Evolutionary conservation across 2,113 vertebrate species (phyloP), one percentile per base, ranked within the genome.

Genomic region (Osmerus eperlanus): DNA sequence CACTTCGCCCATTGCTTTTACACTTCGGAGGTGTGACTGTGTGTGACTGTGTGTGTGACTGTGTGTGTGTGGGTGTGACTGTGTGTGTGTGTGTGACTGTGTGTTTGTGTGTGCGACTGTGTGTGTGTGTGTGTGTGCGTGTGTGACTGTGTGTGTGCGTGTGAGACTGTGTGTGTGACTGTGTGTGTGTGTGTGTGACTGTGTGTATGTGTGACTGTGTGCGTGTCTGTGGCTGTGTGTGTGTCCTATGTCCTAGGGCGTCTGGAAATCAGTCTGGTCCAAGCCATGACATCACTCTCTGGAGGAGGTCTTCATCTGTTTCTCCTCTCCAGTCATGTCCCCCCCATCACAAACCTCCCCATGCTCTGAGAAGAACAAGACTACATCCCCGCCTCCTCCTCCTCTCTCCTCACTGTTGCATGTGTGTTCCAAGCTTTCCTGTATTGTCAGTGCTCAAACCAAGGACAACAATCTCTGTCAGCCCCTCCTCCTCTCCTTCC

Each of bases 1-100:
- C 21, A 23, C 71, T 5, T 75, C 66, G 25, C 66, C 12, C 75
- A 67, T 78, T 84, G 72, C 79, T 78, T 83, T 81, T 77, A 75
- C 73, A 72, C 0, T 23, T 63, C 74, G 85, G 59, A 79, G 76
- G 76, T 41, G 60, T 23, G 21, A 23, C 21, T 23, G 21, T 74
- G 36, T 62, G 21, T 1, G 21, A 23, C 21, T 23, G 21, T 23
- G 21, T 23, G 21, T 23, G 21, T 23, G 21, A 23, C 21, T 23
- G 21, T 23, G 21, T 23, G 21, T 23, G 1, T 23, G 21, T 23
- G 21, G 1, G 21, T 23, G 21, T 1, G 21, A 23, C 21, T n/a
- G n/a, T n/a, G n/a, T 23, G 21, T 23, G 21, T 23, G 21, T 23
- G 21, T 23, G 21, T 1, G 21, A 23, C 21, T 23, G 21, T 23